These are phyloP conservation scores for Ptychochromis oligacanthus DNA, from an alignment of 2,113 vertebrate genomes.

Conservation along the genomic window DNA sequence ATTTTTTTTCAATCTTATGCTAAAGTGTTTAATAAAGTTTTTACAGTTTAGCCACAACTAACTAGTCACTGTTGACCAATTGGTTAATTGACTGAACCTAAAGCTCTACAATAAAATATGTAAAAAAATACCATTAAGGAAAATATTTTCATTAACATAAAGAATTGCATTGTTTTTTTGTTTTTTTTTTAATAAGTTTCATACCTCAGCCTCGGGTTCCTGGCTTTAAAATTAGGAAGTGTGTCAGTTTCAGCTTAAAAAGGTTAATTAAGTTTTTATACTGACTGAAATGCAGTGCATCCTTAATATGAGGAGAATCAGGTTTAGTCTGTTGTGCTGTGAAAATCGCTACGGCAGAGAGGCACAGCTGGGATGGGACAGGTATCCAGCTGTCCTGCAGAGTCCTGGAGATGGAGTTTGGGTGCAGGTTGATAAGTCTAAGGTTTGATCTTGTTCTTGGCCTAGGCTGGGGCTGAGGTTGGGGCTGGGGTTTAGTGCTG, in stretches of 20 bases:
- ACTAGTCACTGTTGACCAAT: background rate
- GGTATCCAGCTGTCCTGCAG: background rate
- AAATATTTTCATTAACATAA: background rate
- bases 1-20: background rate
- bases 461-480: conserved; percentile 28
- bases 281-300: background rate
- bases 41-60: background rate
- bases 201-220: background rate
- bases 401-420: background rate
- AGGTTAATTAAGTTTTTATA: too few species aligned
- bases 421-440: background rate
- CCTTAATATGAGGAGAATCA: background rate
- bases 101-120: background rate
- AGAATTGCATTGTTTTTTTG: background rate
- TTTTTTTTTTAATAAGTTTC: background rate
- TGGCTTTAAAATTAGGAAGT: background rate
- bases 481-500: conserved; percentile 63
- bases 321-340: background rate
- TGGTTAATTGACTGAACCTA: background rate
- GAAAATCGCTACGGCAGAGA: background rate
- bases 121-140: too few species aligned
- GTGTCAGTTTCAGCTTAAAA: too few species aligned
- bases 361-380: background rate
- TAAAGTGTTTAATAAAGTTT: background rate
- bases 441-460: conserved; percentile 38